These are phyloP conservation scores for Thamnophis elegans DNA, from an alignment of 2,797 vertebrate species.

Conservation along the genomic window DNA sequence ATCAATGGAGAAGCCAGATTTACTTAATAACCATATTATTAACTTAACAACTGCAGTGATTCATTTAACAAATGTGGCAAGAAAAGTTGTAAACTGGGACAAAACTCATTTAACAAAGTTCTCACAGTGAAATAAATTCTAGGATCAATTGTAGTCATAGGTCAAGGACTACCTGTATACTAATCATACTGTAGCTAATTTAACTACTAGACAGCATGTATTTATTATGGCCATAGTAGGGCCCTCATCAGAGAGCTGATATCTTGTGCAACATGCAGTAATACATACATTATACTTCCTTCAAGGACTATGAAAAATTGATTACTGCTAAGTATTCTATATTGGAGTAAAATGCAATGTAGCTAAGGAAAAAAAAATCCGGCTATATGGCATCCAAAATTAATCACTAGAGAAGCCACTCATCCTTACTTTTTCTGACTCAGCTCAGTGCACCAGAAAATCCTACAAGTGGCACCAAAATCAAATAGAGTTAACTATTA, in stretches of 20 bases:
- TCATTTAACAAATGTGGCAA: not conserved
- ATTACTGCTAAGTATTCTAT: not conserved
- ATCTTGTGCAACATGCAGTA: not conserved
- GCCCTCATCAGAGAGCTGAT: not conserved
- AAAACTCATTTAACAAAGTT: not conserved
- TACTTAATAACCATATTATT: not conserved
- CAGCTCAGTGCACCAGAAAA: slow-evolving; percentile 2
- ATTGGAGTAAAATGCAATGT: not conserved
- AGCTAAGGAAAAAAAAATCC: slow-evolving; percentile 24
- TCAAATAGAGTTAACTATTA: not conserved
- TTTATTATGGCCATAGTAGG: not conserved
- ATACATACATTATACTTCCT: not conserved
- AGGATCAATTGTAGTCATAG: not conserved
- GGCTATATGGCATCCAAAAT: slow-evolving; percentile 20
- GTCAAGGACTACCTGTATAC: not conserved
- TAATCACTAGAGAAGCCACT: not conserved
- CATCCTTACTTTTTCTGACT: slow-evolving; percentile 9
- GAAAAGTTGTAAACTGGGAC: not conserved
- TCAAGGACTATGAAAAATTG: not conserved
- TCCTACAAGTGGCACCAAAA: not conserved
- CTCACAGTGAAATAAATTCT: not conserved
- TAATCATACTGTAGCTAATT: not conserved
- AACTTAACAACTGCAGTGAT: not conserved
- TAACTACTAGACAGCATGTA: not conserved
- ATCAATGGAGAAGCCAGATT: not conserved